Conservation (phyloP, 2,797 vertebrate species). For the Sebastes minor region DNA sequence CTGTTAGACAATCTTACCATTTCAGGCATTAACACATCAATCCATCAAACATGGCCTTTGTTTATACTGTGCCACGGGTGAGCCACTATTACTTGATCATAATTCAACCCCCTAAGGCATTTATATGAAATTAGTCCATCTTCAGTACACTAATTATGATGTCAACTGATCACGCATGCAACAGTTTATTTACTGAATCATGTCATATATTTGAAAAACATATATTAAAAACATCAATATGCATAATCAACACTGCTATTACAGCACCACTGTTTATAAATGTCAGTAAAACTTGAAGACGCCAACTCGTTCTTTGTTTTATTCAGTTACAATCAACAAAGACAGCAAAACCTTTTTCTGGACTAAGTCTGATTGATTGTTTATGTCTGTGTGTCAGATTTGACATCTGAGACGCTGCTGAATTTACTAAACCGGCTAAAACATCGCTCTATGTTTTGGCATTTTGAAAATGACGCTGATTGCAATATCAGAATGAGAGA, state of each 20-base stretch:
- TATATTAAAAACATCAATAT: constrained; percentile 10
- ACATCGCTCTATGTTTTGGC: neutral
- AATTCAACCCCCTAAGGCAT: too few species aligned
- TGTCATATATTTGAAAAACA: neutral
- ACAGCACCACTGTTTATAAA: constrained; percentile 2
- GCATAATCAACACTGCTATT: constrained; percentile 16
- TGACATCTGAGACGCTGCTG: neutral
- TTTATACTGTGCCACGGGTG: constrained; percentile 17
- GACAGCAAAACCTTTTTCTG: neutral
- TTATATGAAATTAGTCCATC: neutral
- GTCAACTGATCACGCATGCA: constrained; percentile 19
- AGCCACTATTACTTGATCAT: neutral
- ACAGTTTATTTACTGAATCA: constrained; percentile 28
- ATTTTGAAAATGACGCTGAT: neutral
- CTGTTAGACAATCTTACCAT: neutral
- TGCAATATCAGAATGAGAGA: neutral
- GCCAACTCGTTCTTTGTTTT: neutral
- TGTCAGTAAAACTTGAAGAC: neutral
- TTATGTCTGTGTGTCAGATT: neutral
- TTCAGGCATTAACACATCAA: constrained; percentile 14
- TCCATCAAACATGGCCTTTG: constrained; percentile 8
- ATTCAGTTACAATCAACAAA: neutral
- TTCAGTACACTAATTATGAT: constrained; percentile 38
- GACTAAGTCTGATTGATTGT: neutral
- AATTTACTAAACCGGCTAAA: neutral